Evolutionary conservation across 1,140 invertebrate genomes (phyloP).

Genomic region (Drosophila arawakana): DNA sequence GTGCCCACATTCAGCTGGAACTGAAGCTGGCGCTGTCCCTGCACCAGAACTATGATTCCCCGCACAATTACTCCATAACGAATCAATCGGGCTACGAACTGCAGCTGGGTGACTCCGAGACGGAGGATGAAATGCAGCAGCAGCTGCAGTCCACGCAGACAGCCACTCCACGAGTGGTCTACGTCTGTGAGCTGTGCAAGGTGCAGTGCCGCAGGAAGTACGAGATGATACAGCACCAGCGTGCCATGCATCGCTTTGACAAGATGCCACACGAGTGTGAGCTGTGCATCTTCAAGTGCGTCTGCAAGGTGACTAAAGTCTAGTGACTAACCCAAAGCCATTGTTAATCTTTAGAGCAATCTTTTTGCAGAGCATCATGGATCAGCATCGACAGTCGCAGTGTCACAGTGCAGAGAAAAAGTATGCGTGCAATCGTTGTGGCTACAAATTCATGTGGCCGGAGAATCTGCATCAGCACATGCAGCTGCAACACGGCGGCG

Average conservation of each 20-base stretch:
- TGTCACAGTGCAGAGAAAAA: slow-evolving; percentile 70
- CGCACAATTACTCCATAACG: slow-evolving; percentile 75
- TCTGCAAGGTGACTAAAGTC: slow-evolving; percentile 61
- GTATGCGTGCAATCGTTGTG: slow-evolving; percentile 85
- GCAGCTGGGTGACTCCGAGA: slow-evolving; percentile 75
- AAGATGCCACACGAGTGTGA: slow-evolving; percentile 77
- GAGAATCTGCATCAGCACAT: slow-evolving; percentile 85
- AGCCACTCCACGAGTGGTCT: slow-evolving; percentile 29
- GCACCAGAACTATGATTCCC: slow-evolving; percentile 62
- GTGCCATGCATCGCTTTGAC: slow-evolving; percentile 73
- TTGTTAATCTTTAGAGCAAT: no score
- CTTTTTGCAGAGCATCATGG: slow-evolving; percentile 65
- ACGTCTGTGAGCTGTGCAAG: slow-evolving; percentile 85
- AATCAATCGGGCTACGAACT: slow-evolving; percentile 75
- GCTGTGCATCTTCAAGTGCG: slow-evolving; percentile 72
- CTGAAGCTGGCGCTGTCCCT: slow-evolving; percentile 60
- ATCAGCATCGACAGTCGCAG: slow-evolving; percentile 65
- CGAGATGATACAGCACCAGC: slow-evolving; percentile 79
- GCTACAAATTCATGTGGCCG: slow-evolving; percentile 85
- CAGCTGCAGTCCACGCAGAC: slow-evolving; percentile 44
- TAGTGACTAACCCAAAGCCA: background rate
- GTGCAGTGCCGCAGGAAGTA: slow-evolving; percentile 84
- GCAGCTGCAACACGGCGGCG: slow-evolving; percentile 79
- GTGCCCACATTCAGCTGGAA: slow-evolving; percentile 66
- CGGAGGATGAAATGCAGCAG: slow-evolving; percentile 82